phyloP scores from a whole-genome alignment of 2,797 vertebrate genomes.

The Acanthurus lineatus region DNA sequence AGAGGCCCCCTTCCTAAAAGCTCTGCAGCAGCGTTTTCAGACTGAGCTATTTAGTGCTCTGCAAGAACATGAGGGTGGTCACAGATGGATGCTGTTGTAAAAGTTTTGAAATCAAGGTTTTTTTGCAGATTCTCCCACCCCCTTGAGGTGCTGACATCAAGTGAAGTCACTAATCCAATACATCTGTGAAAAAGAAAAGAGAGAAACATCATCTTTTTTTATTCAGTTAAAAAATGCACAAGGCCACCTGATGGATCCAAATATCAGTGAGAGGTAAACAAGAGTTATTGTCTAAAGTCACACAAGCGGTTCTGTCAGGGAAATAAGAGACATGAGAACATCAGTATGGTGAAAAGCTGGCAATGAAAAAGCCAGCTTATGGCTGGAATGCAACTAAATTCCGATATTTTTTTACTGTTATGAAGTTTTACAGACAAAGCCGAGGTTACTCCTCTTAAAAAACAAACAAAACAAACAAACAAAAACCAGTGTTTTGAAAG shows the following conservation, averaged over 20 bases:
- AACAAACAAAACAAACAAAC: too few species aligned
- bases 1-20: not conserved
- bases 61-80: slow-evolving; percentile 35
- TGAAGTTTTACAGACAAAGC: too few species aligned
- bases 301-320: not conserved
- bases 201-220: not conserved
- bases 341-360: not conserved
- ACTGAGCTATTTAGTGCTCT: slow-evolving; percentile 28
- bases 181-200: slow-evolving; percentile 62
- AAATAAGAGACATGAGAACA: not conserved
- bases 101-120: not conserved
- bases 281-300: not conserved
- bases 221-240: not conserved
- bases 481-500: too few species aligned
- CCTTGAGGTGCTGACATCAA: slow-evolving; percentile 39
- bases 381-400: too few species aligned
- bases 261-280: not conserved
- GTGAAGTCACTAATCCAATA: slow-evolving; percentile 24
- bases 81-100: not conserved
- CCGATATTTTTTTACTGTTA: too few species aligned
- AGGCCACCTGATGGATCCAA: not conserved
- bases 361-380: not conserved
- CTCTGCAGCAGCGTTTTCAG: not conserved
- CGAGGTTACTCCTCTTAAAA: too few species aligned
- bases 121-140: slow-evolving; percentile 32